Base-by-base conservation (phyloP, 2,888 invertebrate species). In the Agrotis exclamationis region DNA sequence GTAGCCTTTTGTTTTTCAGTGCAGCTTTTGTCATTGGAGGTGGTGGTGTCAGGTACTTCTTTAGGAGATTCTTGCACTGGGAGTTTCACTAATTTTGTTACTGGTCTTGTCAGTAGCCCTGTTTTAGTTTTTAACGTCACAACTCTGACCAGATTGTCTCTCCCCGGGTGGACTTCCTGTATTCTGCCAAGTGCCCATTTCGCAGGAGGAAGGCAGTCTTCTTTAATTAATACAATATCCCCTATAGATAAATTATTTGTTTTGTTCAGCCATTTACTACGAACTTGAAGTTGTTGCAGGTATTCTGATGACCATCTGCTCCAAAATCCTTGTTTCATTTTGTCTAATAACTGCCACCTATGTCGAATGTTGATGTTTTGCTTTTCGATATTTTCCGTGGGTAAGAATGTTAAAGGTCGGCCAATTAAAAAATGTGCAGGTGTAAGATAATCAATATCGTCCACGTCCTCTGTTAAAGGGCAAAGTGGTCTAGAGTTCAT, bases 271-370 rank as follows among this genome's bases (percentile, higher is more conserved):
- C 66, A 66, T 66, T 66, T 66, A 58, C 66, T 58, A 18, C 66
- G 45, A 50, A 24, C 39, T 50, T 66, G 66, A 39, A 66, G 66
- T 58, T 66, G 58, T 58, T 58, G 66, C 2, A 66, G 66, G 50
- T 66, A 66, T 66, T 66, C 65, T 9, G 48, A 54, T 4, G 65
- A 65, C 65, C 64, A 64, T 64, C n/a, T n/a, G n/a, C n/a, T n/a
- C n/a, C n/a, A n/a, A n/a, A n/a, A n/a, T n/a, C n/a, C n/a, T n/a
- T n/a, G 47, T 16, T 64, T 54, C 54, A 56, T 64, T 64, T 64
- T 53, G 18, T 45, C 22, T 45, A 58, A 11, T 58, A 58, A 58
- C 58, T 58, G 58, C 44, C 58, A 45, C 20, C 44, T 45, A 44
- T 58, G 58, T 58, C 58, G 44, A 45, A 45, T 45, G 58, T 58